These are phyloP conservation scores for Eumaeus atala DNA, from an alignment of 1,140 invertebrate species.

Conservation along the genomic window DNA sequence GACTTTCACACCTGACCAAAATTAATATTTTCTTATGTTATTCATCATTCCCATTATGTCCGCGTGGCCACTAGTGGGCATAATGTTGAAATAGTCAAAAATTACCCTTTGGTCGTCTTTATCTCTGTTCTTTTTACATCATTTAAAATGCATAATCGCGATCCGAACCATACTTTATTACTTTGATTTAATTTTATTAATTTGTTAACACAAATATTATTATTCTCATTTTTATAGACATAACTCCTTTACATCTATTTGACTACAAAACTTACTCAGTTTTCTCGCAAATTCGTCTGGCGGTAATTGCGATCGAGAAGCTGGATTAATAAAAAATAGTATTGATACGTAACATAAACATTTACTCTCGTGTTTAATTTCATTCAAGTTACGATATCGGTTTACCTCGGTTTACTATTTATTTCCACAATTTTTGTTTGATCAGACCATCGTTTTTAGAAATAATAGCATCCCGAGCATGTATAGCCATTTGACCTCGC, in stretches of 20 bases:
- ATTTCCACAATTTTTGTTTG: constrained; percentile 14
- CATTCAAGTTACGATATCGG: constrained; percentile 13
- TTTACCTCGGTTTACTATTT: constrained; percentile 13
- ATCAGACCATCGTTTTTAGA: constrained; percentile 15
- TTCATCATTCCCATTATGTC: constrained; percentile 27
- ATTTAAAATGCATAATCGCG: constrained; percentile 18
- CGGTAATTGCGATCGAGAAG: constrained; percentile 20
- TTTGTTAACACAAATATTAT: not conserved
- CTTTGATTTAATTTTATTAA: not conserved
- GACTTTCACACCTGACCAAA: constrained; percentile 21
- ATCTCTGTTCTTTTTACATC: constrained; percentile 20
- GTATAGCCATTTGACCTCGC: constrained; percentile 1
- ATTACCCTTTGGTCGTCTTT: constrained; percentile 22
- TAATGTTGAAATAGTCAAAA: constrained; percentile 24
- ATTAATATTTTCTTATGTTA: constrained; percentile 26
- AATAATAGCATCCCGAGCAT: not conserved
- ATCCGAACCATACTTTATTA: constrained; percentile 11
- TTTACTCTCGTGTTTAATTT: not conserved
- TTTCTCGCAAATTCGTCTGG: constrained; percentile 27
- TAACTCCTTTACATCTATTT: constrained; percentile 1
- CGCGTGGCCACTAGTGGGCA: constrained; percentile 27
- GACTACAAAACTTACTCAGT: constrained; percentile 16
- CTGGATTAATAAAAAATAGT: constrained; percentile 21
- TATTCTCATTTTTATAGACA: not conserved
- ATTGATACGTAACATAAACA: constrained; percentile 12